Percentiles rank a stretch among this genome's conserved stretches.
Conservation (phyloP, 2,888 invertebrate genomes). For the Copidosoma aretas region DNA sequence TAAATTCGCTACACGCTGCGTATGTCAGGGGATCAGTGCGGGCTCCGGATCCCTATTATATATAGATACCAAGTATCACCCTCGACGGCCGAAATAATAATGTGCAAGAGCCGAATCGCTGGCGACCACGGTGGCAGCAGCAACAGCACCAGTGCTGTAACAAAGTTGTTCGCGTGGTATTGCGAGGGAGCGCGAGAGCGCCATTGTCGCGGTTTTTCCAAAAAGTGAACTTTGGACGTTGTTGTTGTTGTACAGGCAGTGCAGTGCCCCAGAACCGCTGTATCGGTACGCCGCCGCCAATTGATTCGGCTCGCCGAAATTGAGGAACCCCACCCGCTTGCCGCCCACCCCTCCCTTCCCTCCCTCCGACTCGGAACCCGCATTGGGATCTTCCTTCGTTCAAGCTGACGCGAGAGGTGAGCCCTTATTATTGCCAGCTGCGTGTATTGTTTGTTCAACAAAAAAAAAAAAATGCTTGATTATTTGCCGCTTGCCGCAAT, state of each 20-base stretch:
- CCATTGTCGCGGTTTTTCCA: constrained; percentile 38
- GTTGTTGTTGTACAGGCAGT: neutral
- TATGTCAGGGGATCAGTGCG: neutral
- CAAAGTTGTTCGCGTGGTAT: neutral
- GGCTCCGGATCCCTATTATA: neutral
- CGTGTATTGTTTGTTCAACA: too few species aligned
- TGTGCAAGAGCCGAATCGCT: neutral
- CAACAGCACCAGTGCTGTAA: neutral
- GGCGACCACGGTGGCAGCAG: neutral
- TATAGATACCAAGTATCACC: too few species aligned
- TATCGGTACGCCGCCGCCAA: neutral
- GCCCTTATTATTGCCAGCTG: too few species aligned
- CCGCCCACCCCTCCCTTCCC: neutral
- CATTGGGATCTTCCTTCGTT: too few species aligned
- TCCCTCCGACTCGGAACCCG: too few species aligned
- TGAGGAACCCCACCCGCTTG: neutral
- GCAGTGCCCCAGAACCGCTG: neutral
- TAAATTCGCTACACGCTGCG: neutral
- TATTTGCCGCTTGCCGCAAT: too few species aligned
- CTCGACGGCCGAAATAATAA: neutral
- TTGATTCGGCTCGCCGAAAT: neutral
- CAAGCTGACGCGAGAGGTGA: too few species aligned
- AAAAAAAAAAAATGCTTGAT: too few species aligned
- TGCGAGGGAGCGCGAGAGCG: constrained; percentile 36
- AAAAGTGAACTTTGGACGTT: constrained; percentile 1